A percentile compares a stretch with the other conserved stretches of the same genome.
These are phyloP conservation scores for Tolypeutes matacus DNA, from an alignment of 2,797 vertebrate genomes.

Conservation along the genomic window DNA sequence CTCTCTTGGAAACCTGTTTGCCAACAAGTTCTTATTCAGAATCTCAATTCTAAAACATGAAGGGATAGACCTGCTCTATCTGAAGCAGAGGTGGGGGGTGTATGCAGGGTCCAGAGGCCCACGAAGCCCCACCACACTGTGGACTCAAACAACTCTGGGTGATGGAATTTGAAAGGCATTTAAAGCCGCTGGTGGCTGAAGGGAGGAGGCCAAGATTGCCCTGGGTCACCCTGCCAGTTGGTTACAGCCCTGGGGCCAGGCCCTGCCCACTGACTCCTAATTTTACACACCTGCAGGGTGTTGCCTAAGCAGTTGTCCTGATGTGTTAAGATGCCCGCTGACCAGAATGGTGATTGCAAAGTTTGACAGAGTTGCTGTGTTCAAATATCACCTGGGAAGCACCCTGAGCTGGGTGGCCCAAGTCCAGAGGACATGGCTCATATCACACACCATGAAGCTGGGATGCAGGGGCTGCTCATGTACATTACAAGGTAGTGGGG, in stretches of 20 bases:
- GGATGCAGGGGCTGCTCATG: background rate
- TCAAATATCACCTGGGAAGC: background rate
- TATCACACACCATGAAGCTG: accelerated
- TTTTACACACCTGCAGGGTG: background rate
- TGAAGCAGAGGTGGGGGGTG: too few species aligned
- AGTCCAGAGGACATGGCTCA: background rate
- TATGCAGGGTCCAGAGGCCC: background rate
- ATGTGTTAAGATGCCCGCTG: background rate
- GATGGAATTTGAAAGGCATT: background rate
- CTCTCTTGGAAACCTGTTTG: background rate
- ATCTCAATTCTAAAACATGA: background rate
- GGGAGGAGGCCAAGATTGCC: background rate
- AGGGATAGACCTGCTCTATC: background rate
- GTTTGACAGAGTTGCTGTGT: background rate
- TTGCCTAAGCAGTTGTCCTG: background rate
- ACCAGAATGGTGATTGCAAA: background rate
- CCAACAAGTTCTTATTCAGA: background rate
- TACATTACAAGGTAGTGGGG: too few species aligned
- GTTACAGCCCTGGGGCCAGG: background rate
- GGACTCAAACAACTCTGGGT: background rate
- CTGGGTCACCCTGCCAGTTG: background rate
- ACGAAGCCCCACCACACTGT: background rate
- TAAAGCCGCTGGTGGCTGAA: background rate
- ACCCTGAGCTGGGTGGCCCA: background rate
- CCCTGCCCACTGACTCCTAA: background rate